phyloP scores from a whole-genome alignment of 2,113 vertebrate genomes.

The Rattus norvegicus region GRCr8 NC_086028.1:67947501-67948000 shows the following conservation, averaged over 20 bases:
- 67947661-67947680: not conserved
- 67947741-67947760: not conserved
- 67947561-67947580: not conserved
- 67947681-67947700: not conserved
- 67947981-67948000: not conserved
- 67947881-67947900: not conserved
- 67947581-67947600: no score
- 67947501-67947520: not conserved
- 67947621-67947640: not conserved
- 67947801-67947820: not conserved
- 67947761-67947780: not conserved
- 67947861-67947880: not conserved
- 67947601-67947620: not conserved
- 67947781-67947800: not conserved
- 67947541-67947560: not conserved
- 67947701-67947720: not conserved
- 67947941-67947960: not conserved
- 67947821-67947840: not conserved
- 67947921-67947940: not conserved
- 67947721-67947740: not conserved
- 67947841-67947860: not conserved
- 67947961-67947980: not conserved
- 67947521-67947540: not conserved
- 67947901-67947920: not conserved
- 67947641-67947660: not conserved